These are phyloP conservation scores for Sorex araneus DNA, from an alignment of 2,113 vertebrate genomes.

Conservation along the genomic window DNA sequence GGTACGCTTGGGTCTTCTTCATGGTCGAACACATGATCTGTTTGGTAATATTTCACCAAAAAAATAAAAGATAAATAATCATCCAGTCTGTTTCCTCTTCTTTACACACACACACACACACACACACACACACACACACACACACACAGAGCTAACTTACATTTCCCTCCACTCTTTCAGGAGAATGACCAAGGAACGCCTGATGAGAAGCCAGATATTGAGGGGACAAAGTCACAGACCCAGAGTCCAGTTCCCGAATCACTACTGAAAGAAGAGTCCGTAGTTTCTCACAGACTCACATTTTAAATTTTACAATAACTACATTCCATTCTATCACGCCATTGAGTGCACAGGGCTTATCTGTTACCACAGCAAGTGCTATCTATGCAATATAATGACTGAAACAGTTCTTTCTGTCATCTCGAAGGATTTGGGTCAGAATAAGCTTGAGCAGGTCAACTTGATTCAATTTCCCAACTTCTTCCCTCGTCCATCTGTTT, in stretches of 20 bases:
- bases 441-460: neutral
- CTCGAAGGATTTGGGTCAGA: neutral
- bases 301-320: conserved; percentile 16
- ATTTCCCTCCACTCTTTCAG: neutral
- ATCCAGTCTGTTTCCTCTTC: conserved; percentile 1
- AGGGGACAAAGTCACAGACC: neutral
- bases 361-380: neutral
- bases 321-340: neutral
- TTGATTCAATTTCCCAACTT: neutral
- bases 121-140: neutral
- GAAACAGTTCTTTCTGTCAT: neutral
- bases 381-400: neutral
- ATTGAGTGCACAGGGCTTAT: neutral
- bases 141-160: neutral
- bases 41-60: neutral
- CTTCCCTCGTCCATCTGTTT: neutral
- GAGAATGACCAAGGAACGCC: neutral
- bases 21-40: neutral
- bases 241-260: neutral
- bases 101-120: neutral
- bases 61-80: neutral
- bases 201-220: neutral
- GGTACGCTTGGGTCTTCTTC: neutral
- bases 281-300: neutral
- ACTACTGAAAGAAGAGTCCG: neutral